These are phyloP conservation scores for Melanostoma scalare DNA, from an alignment of 2,888 invertebrate genomes.

Conservation along the genomic window DNA sequence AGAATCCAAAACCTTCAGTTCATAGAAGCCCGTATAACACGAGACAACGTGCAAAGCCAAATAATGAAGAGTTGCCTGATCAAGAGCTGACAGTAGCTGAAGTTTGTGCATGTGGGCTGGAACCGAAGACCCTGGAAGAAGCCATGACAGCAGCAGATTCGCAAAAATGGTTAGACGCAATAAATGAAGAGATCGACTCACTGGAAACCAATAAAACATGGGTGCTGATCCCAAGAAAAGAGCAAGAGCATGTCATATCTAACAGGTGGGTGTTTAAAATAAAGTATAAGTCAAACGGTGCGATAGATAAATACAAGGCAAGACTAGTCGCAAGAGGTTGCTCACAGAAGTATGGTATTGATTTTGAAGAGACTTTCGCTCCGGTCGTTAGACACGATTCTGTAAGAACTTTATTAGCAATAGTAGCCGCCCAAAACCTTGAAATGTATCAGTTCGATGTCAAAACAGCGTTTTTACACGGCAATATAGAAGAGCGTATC, in stretches of 20 bases:
- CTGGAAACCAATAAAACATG: conserved; percentile 36
- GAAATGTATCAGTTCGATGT: conserved; percentile 68
- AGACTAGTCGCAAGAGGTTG: conserved; percentile 65
- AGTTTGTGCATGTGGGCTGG: conserved; percentile 5
- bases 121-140: conserved; percentile 37
- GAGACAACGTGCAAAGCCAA: conserved; percentile 25
- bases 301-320: conserved; percentile 52
- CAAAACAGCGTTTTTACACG: conserved; percentile 71
- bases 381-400: conserved; percentile 69
- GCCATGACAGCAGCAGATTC: too few relatives aligned
- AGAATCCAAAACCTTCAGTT: conserved; percentile 10
- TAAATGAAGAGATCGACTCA: conserved; percentile 85
- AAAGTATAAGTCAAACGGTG: conserved; percentile 30
- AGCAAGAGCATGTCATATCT: conserved; percentile 16
- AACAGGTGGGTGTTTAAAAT: conserved; percentile 51
- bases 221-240: conserved; percentile 21
- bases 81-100: neutral
- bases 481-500: conserved; percentile 56
- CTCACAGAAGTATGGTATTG: conserved; percentile 68
- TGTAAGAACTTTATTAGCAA: conserved; percentile 54
- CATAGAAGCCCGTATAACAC: conserved; percentile 32
- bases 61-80: too few relatives aligned
- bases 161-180: too few relatives aligned
- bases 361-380: conserved; percentile 71
- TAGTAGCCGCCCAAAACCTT: conserved; percentile 56